Conservation (phyloP, 2,888 invertebrate genomes). For the Brachypterus glaber region DNA sequence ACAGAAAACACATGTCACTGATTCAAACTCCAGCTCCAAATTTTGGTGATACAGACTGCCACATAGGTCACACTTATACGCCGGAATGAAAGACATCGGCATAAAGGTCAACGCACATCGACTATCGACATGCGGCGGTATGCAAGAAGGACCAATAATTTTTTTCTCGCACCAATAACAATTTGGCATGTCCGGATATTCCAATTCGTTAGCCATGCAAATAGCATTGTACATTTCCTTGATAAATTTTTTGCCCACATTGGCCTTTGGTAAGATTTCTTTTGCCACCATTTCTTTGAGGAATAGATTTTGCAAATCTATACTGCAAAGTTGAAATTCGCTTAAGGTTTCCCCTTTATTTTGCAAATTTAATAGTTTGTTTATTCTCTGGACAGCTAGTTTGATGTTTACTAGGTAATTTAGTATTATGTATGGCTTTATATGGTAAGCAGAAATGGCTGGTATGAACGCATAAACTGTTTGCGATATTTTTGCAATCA, state of each 20-base stretch:
- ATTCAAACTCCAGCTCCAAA: conserved; percentile 24
- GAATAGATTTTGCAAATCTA: conserved; percentile 32
- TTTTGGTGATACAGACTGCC: conserved; percentile 29
- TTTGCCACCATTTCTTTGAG: conserved; percentile 32
- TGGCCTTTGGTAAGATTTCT: conserved; percentile 29
- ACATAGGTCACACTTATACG: conserved; percentile 34
- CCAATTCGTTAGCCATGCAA: conserved; percentile 29
- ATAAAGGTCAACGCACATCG: conserved; percentile 34
- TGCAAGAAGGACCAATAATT: conserved; percentile 32
- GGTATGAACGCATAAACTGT: conserved; percentile 27
- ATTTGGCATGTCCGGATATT: conserved; percentile 29
- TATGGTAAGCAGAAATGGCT: conserved; percentile 25
- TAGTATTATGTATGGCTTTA: conserved; percentile 31
- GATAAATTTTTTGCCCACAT: conserved; percentile 30
- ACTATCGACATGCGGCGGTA: conserved; percentile 32
- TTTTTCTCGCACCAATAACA: conserved; percentile 35
- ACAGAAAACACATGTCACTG: conserved; percentile 34
- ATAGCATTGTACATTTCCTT: conserved; percentile 30
- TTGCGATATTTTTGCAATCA: conserved; percentile 32
- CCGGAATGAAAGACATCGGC: conserved; percentile 31
- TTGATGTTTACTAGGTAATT: conserved; percentile 33
- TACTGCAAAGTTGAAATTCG: conserved; percentile 30
- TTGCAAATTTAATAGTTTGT: conserved; percentile 25
- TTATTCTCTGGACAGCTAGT: conserved; percentile 28
- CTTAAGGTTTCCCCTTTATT: conserved; percentile 22